Evolutionary conservation across 1,140 invertebrate species (phyloP).

Genomic region (Aphelenchoides fujianensis): DNA sequence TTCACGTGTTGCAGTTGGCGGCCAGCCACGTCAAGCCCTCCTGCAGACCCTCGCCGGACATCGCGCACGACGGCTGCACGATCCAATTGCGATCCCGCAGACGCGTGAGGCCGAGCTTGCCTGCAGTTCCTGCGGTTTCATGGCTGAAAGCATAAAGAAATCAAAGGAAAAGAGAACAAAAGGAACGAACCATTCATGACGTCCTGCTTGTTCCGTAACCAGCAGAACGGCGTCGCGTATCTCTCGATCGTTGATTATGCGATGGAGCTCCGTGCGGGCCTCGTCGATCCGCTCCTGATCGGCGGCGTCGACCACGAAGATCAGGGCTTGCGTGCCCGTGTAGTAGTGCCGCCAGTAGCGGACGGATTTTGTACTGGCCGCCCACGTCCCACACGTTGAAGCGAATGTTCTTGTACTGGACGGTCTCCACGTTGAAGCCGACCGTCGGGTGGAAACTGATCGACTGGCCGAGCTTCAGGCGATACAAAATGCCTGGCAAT

Average conservation of each 20-base stretch:
- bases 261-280: conserved; percentile 73
- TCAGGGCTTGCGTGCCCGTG: conserved; percentile 67
- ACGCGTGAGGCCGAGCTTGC: conserved; percentile 91
- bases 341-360: conserved; percentile 75
- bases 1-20: conserved; percentile 92
- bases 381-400: conserved; percentile 90
- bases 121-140: conserved; percentile 99
- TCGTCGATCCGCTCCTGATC: conserved; percentile 67
- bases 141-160: conserved; percentile 81
- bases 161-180: no score
- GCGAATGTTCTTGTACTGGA: conserved; percentile 99
- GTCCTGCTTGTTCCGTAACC: conserved; percentile 99
- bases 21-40: conserved; percentile 98
- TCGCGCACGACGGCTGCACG: conserved; percentile 93
- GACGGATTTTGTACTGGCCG: conserved; percentile 99
- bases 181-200: conserved; percentile 83
- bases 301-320: conserved; percentile 68
- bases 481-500: conserved; percentile 83
- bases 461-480: conserved; percentile 91
- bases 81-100: conserved; percentile 98
- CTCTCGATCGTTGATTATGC: conserved; percentile 98
- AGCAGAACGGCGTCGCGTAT: conserved; percentile 99
- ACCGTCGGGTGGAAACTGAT: conserved; percentile 97
- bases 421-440: conserved; percentile 99
- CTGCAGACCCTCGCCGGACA: conserved; percentile 92